These are phyloP conservation scores for Thecophora atra DNA, from an alignment of 2,888 invertebrate species.

Conservation along the genomic window DNA sequence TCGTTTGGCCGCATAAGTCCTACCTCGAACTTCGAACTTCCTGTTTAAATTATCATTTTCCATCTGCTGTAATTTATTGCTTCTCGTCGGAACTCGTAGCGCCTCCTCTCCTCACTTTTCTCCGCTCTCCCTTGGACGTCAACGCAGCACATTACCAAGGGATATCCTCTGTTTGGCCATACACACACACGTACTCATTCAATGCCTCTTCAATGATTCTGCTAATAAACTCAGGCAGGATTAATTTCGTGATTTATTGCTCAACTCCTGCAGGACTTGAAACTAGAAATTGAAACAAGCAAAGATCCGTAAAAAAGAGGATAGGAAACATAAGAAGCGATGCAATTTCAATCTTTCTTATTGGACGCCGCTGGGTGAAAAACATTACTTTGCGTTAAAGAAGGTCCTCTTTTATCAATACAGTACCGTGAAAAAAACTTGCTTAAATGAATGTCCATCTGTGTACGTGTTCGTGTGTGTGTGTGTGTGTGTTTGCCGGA, in stretches of 20 bases:
- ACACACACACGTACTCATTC: background rate
- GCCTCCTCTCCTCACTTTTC: background rate
- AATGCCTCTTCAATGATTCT: constrained; percentile 43
- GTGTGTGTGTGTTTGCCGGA: background rate
- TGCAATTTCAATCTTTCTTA: too few species aligned
- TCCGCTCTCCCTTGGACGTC: background rate
- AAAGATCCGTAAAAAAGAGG: background rate
- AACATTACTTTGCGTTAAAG: background rate
- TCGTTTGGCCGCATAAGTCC: background rate
- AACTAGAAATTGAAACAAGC: constrained; percentile 8
- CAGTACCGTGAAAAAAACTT: background rate
- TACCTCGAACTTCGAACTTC: background rate
- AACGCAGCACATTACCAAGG: background rate
- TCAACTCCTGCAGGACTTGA: background rate
- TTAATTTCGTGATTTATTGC: constrained; percentile 64
- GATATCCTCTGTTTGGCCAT: background rate
- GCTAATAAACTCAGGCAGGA: constrained; percentile 64
- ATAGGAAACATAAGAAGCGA: background rate
- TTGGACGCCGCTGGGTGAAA: too few species aligned
- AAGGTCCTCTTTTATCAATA: background rate
- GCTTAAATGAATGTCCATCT: background rate
- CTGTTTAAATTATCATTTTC: background rate
- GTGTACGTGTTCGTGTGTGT: background rate
- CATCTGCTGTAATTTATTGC: constrained; percentile 2
- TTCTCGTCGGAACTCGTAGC: background rate